Conservation (phyloP, 1,140 invertebrate genomes). For the Liolophura sinensis region DNA sequence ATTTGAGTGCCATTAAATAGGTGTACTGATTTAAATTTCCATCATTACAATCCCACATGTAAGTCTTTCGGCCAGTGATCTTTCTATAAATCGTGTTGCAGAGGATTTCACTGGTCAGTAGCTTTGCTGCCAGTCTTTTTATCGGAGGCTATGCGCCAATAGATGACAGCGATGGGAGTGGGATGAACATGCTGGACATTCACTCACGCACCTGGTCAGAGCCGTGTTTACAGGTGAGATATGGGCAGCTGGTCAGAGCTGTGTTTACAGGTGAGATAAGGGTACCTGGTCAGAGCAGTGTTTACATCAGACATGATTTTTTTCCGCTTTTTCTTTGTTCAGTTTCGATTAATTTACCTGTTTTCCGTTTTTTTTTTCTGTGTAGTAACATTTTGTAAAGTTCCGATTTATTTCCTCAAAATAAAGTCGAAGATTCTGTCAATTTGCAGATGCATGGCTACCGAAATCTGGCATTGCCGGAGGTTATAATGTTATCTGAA, state of each 20-base stretch:
- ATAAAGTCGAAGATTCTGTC: no score
- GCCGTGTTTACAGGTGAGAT: constrained; percentile 70
- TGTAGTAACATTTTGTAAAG: no score
- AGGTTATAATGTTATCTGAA: no score
- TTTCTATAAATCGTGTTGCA: constrained; percentile 56
- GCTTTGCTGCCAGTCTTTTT: constrained; percentile 86
- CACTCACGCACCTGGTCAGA: constrained; percentile 76
- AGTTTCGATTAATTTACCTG: no score
- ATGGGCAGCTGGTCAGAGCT: background rate
- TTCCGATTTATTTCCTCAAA: no score
- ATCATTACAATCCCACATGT: background rate
- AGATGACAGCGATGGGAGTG: constrained; percentile 90
- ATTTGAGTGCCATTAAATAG: background rate
- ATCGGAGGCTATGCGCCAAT: constrained; percentile 89
- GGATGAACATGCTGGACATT: constrained; percentile 95
- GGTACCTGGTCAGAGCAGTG: no score
- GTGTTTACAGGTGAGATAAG: background rate
- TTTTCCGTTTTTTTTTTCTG: no score
- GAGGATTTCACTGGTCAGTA: constrained; percentile 91
- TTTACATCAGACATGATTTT: no score
- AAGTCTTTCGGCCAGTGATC: background rate
- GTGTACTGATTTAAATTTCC: background rate
- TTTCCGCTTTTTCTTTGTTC: no score
- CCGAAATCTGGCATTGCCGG: no score
- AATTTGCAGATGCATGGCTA: no score